Evolutionary conservation across 2,797 vertebrate species (phyloP), one percentile per base, ranked within the genome.

Genomic region (Molossus molossus): DNA sequence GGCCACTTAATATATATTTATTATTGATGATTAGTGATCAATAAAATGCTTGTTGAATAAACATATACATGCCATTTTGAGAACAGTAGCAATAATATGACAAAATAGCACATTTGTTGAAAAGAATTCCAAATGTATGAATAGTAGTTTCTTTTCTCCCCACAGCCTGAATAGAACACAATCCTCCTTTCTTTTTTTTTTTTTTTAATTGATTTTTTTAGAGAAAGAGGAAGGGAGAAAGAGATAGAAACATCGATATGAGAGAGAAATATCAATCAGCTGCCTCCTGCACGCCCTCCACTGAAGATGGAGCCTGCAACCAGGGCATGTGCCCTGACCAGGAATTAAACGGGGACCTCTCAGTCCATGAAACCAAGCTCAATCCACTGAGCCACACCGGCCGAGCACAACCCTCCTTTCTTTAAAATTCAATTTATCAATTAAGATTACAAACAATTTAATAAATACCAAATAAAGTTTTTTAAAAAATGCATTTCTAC

Each of bases 51-150:
- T 93, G 37, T 37, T 77, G 14, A 76, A 82, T 58, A 94, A 86
- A 79, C 33, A 88, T 55, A 84, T 18, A 57, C 3, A 53, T 9
- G 53, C 5, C 29, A 67, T 20, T n/a, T 33, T 57, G 40, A 65
- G 29, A 77, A 81, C 29, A 73, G 11, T 0, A 91, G 1, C 48
- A 91, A 33, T 25, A 86, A 60, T 14, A 45, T 79, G 40, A 40
- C 55, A 58, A 86, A 77, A 48, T 18, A 21, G 40, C 6, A 45
- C 27, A 86, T 10, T n/a, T 25, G 6, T n/a, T 79, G 15, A 55
- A 88, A 94, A 88, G 50, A 92, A 88, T 93, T 88, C 45, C 21
- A 82, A 95, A 86, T n/a, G 3, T 45, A 50, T 37, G 10, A 64
- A 45, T 0, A 55, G 5, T 27, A 50, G 3, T 48, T 92, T 93